A percentile compares a stretch with the other conserved stretches of the same genome.
phyloP scores from a whole-genome alignment of 2,888 invertebrate species.

The Cataglyphis cursor region DNA sequence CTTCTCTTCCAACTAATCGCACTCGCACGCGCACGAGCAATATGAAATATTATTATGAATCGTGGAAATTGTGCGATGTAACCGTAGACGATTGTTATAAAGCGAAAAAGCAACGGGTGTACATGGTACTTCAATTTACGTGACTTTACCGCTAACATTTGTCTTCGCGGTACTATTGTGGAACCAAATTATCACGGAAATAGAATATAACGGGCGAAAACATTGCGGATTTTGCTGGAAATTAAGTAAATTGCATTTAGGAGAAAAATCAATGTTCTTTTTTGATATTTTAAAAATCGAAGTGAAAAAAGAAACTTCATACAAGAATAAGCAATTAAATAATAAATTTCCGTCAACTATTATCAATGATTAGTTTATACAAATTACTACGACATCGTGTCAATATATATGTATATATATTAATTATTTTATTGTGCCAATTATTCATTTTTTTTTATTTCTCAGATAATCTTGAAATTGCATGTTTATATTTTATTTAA shows the following conservation, averaged over 20 bases:
- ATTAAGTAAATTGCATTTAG: conserved; percentile 68
- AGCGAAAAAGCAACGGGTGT: conserved; percentile 70
- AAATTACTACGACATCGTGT: not conserved
- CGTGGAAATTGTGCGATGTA: conserved; percentile 28
- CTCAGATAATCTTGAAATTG: not conserved
- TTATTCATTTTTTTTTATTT: conserved; percentile 9
- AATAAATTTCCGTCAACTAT: not conserved
- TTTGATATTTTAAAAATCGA: conserved; percentile 51
- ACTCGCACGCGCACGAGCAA: not conserved
- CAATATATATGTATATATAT: not conserved
- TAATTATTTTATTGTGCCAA: not conserved
- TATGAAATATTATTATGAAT: conserved; percentile 42
- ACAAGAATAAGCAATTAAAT: not conserved
- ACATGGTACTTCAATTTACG: conserved; percentile 76
- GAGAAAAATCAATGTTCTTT: conserved; percentile 60
- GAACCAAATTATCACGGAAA: conserved; percentile 70
- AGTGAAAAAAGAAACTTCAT: not conserved
- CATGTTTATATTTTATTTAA: not conserved
- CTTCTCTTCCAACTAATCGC: not conserved
- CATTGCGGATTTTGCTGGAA: conserved; percentile 60
- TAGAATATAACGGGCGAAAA: conserved; percentile 71
- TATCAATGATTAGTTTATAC: not conserved
- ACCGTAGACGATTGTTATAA: conserved; percentile 67
- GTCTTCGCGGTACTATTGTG: conserved; percentile 76
- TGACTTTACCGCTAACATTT: conserved; percentile 77